phyloP scores from a whole-genome alignment of 2,113 vertebrate species.

The Dicerorhinus sumatrensis region DNA sequence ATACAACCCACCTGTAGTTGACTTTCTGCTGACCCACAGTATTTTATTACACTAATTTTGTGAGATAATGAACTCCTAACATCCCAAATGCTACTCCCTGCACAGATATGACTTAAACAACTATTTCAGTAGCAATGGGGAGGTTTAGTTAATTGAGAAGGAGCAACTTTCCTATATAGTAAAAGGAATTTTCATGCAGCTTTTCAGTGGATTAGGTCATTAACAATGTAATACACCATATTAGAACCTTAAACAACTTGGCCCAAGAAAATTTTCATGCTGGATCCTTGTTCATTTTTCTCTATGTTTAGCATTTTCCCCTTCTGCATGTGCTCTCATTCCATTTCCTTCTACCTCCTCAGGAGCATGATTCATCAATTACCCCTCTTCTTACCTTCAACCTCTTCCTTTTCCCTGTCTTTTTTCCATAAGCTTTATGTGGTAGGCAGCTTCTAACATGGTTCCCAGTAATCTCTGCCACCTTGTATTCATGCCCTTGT shows the following conservation, averaged over 20 bases:
- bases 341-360: not conserved
- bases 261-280: not conserved
- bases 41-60: conserved; percentile 42
- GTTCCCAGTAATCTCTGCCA: not conserved
- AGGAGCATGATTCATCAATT: not conserved
- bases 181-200: not conserved
- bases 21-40: not conserved
- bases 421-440: not conserved
- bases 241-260: not conserved
- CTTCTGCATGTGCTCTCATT: not conserved
- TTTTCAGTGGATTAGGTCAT: not conserved
- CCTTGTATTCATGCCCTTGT: not conserved
- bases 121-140: not conserved
- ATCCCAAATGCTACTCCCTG: not conserved
- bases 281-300: not conserved
- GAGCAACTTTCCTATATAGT: not conserved
- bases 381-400: not conserved
- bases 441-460: not conserved
- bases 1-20: not conserved
- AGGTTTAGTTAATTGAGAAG: conserved; percentile 8
- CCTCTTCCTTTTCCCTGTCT: not conserved
- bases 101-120: conserved; percentile 30
- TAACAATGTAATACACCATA: not conserved
- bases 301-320: not conserved
- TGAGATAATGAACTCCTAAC: conserved; percentile 20